A percentile compares a stretch with the other conserved stretches of the same genome.
phyloP scores from a whole-genome alignment of 2,888 invertebrate genomes.

The Ophion ellenae region DNA sequence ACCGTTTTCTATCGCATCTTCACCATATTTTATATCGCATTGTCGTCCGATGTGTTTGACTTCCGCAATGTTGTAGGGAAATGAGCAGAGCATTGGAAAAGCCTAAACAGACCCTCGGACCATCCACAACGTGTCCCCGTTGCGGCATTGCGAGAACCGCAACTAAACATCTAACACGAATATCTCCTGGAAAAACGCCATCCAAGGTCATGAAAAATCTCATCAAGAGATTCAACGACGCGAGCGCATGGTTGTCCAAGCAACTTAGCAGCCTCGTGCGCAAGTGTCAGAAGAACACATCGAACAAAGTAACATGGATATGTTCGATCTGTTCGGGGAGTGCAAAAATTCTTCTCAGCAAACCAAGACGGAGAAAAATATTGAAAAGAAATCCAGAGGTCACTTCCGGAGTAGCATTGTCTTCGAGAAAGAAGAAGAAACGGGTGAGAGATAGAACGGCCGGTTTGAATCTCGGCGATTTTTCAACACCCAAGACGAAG shows the following conservation, averaged over 20 bases:
- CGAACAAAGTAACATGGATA: slow-evolving; percentile 75
- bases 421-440: slow-evolving; percentile 79
- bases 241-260: slow-evolving; percentile 66
- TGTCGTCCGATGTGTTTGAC: slow-evolving; percentile 40
- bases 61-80: slow-evolving; percentile 70
- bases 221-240: slow-evolving; percentile 47
- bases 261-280: slow-evolving; percentile 69
- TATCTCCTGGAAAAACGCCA: slow-evolving; percentile 69
- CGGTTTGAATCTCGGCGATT: slow-evolving; percentile 80
- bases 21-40: neutral
- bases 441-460: slow-evolving; percentile 82
- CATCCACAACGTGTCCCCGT: slow-evolving; percentile 73
- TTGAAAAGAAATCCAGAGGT: slow-evolving; percentile 16
- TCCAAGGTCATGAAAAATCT: slow-evolving; percentile 73
- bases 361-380: slow-evolving; percentile 72
- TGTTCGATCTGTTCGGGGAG: slow-evolving; percentile 76
- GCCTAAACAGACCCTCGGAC: slow-evolving; percentile 75
- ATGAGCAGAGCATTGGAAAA: slow-evolving; percentile 65
- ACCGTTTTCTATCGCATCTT: too few relatives aligned
- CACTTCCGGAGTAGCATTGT: slow-evolving; percentile 23
- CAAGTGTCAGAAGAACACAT: slow-evolving; percentile 74
- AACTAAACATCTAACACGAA: slow-evolving; percentile 70
- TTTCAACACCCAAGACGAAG: slow-evolving; percentile 32
- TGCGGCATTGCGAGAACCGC: slow-evolving; percentile 77
- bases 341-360: slow-evolving; percentile 72